Base-by-base conservation (phyloP, 1,140 invertebrate genomes). In the Drosophila triauraria region DNA sequence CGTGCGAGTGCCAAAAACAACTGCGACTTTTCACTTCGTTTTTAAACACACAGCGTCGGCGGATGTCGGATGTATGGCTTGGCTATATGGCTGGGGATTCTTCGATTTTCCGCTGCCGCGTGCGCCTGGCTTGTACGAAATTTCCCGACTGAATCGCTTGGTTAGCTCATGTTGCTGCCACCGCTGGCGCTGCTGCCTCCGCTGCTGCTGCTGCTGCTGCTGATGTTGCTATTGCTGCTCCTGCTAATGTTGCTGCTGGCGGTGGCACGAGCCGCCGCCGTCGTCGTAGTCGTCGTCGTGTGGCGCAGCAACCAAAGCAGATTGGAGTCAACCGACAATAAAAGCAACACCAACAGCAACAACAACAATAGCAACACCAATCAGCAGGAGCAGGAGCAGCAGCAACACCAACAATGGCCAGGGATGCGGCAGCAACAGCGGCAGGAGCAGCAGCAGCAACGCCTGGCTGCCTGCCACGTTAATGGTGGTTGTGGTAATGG, bases 291-390 rank as follows among this genome's bases (percentile, higher is more conserved):
- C 75, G 43, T 76, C 79, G 77, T 88, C 70, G 85, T 90, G 82
- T 90, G 85, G 85, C 85, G 85, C 85, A 88, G 85, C 85, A 88
- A 88, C 85, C 85, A 90, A 90, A 90, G 85, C 85, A 90, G 85
- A 90, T 91, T 90, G 85, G 85, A 90, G 85, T 90, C 86, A 90
- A 90, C 85, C 85, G 88, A 90, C 85, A 90, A 90, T 90, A 90
- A 90, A 90, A 91, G 88, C 86, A 90, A 65, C 50, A 76, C 53
- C 51, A 80, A 30, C 75, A 72, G 25, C 64, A 78, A 25, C 63
- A 75, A 46, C 60, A 80, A 35, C 48, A 76, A 48, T 67, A 78
- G 56, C 59, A 44, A 38, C 65, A 64, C 42, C 54, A 54, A 65
- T 57, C 48, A 69, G 60, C 61, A 63, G 60, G 50, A 56, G 48